A percentile compares a stretch with the other conserved stretches of the same genome.
Conservation (phyloP, 1,140 invertebrate species). For the honey bee (Apis mellifera) region DNA sequence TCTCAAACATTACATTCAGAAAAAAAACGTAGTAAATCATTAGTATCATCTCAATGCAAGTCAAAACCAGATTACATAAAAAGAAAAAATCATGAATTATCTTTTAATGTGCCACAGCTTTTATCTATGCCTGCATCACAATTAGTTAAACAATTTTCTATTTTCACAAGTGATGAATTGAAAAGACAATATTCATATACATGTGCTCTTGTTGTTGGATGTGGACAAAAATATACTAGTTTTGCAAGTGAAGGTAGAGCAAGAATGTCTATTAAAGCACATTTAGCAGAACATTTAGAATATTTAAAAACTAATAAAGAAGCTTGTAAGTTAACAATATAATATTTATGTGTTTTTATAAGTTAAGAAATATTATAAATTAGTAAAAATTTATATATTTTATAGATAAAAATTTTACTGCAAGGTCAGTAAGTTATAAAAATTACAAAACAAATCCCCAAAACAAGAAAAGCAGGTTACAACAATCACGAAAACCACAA, state of each 20-base stretch:
- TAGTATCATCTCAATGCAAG: slow-evolving; percentile 62
- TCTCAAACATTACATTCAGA: slow-evolving; percentile 81
- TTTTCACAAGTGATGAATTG: slow-evolving; percentile 83
- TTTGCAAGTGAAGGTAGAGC: slow-evolving; percentile 84
- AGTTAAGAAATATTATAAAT: slow-evolving; percentile 25
- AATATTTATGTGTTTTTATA: not conserved
- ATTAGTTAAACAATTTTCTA: slow-evolving; percentile 83
- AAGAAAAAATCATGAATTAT: slow-evolving; percentile 71
- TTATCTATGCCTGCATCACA: slow-evolving; percentile 81
- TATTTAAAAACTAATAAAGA: slow-evolving; percentile 76
- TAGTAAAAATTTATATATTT: slow-evolving; percentile 29
- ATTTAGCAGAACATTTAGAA: slow-evolving; percentile 81
- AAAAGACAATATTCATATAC: slow-evolving; percentile 83
- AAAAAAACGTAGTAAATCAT: slow-evolving; percentile 69
- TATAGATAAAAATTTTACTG: slow-evolving; percentile 72
- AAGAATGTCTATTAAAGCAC: slow-evolving; percentile 81
- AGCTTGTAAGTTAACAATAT: slow-evolving; percentile 63
- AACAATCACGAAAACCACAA: slow-evolving; percentile 70
- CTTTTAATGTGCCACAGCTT: slow-evolving; percentile 80
- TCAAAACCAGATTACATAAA: slow-evolving; percentile 61
- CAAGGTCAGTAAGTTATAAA: slow-evolving; percentile 66
- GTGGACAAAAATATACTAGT: slow-evolving; percentile 81
- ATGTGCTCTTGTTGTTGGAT: slow-evolving; percentile 81
- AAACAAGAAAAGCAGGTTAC: slow-evolving; percentile 60
- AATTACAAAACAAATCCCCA: slow-evolving; percentile 70